Evolutionary conservation across 2,888 invertebrate species (phyloP).

Genomic region (Fragum sueziense): DNA sequence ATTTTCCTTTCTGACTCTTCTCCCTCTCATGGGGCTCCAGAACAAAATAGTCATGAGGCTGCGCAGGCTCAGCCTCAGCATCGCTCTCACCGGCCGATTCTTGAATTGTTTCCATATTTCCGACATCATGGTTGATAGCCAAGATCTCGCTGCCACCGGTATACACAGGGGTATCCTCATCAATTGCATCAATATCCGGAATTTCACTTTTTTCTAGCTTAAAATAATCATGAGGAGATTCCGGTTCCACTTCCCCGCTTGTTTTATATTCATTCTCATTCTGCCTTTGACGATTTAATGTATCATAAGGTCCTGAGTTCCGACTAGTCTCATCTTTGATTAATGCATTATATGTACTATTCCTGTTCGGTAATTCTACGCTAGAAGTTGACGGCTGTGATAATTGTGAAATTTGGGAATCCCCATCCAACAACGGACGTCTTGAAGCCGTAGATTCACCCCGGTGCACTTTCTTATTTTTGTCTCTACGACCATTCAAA

Average conservation of each 20-base stretch:
- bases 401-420: conserved; percentile 34
- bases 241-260: background rate
- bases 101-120: conserved; percentile 34
- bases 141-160: conserved; percentile 19
- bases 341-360: conserved; percentile 56
- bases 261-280: conserved; percentile 30
- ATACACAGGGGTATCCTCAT: conserved; percentile 14
- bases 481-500: conserved; percentile 33
- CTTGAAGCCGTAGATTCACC: conserved; percentile 52
- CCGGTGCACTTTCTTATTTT: conserved; percentile 31
- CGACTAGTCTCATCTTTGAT: conserved; percentile 33
- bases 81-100: conserved; percentile 33
- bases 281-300: conserved; percentile 21
- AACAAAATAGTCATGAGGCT: conserved; percentile 57
- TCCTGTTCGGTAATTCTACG: conserved; percentile 40
- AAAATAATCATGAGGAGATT: conserved; percentile 58
- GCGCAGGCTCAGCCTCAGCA: conserved; percentile 19
- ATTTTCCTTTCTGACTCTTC: conserved; percentile 8
- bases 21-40: conserved; percentile 53
- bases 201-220: conserved; percentile 35
- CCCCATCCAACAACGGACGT: conserved; percentile 50
- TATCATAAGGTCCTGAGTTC: conserved; percentile 54
- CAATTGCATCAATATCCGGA: conserved; percentile 2
- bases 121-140: conserved; percentile 21
- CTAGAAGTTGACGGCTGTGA: conserved; percentile 28